Evolutionary conservation across 2,888 invertebrate species (phyloP).

Genomic region (Xylota segnis): DNA sequence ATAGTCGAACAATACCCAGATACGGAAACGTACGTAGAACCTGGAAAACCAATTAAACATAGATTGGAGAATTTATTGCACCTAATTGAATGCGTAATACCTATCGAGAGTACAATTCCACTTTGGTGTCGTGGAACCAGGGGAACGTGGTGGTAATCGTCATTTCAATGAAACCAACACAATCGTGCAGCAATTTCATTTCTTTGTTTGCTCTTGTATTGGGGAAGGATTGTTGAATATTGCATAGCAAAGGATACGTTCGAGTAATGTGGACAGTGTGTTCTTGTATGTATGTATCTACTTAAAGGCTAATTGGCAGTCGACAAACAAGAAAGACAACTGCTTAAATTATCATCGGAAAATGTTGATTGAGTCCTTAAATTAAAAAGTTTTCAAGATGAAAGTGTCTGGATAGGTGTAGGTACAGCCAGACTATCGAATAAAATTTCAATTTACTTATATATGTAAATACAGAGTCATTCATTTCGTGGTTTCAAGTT

Average conservation of each 20-base stretch:
- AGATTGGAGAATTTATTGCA: conserved; percentile 33
- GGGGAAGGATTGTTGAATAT: not conserved
- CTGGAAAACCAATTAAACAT: conserved; percentile 36
- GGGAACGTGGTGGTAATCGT: not conserved
- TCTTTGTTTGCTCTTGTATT: not conserved
- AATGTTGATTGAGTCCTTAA: too few species aligned
- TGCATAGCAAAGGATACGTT: not conserved
- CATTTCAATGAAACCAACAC: not conserved
- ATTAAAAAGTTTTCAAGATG: too few species aligned
- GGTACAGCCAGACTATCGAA: too few species aligned
- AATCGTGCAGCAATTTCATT: not conserved
- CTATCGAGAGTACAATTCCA: conserved; percentile 19
- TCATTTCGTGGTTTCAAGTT: too few species aligned
- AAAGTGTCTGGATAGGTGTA: too few species aligned
- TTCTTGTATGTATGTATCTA: too few species aligned
- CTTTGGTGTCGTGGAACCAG: not conserved
- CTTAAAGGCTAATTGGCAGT: too few species aligned
- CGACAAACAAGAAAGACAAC: too few species aligned
- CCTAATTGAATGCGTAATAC: conserved; percentile 31
- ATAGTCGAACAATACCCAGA: not conserved
- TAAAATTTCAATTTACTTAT: too few species aligned
- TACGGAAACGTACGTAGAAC: not conserved
- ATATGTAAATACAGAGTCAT: too few species aligned
- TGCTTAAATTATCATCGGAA: too few species aligned
- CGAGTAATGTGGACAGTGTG: too few species aligned